phyloP scores from a whole-genome alignment of 2,888 invertebrate species.

The Agrilus cyanescens region DNA sequence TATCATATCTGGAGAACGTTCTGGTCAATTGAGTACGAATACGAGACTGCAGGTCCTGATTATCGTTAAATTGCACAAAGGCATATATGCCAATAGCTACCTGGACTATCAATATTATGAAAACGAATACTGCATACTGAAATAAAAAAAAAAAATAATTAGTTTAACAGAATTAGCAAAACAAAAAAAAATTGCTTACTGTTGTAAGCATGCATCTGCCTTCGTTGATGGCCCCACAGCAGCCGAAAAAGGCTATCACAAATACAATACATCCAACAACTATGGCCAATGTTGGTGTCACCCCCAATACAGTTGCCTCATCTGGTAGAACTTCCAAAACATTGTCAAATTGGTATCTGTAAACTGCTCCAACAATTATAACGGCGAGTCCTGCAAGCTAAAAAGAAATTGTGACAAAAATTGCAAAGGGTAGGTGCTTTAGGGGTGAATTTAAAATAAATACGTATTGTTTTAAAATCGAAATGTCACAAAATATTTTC shows the following conservation, averaged over 20 bases:
- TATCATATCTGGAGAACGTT: constrained; percentile 38
- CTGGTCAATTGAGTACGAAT: constrained; percentile 23
- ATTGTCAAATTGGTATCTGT: no score
- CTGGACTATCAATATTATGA: constrained; percentile 62
- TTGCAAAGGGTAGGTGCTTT: no score
- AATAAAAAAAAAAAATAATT: constrained; percentile 22
- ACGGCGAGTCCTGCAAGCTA: no score
- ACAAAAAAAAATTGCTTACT: constrained; percentile 16
- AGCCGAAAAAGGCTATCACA: constrained; percentile 27
- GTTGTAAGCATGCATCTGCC: constrained; percentile 28
- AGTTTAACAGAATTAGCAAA: background rate
- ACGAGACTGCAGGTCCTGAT: constrained; percentile 36
- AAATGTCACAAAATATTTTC: no score
- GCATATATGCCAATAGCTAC: constrained; percentile 55
- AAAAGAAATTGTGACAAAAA: no score
- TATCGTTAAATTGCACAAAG: constrained; percentile 49
- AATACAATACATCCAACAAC: constrained; percentile 26
- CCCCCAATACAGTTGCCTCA: no score
- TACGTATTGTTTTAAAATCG: no score
- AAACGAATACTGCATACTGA: constrained; percentile 61
- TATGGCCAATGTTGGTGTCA: constrained; percentile 12
- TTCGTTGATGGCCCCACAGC: constrained; percentile 27
- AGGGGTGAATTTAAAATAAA: no score
- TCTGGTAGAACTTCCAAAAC: no score
- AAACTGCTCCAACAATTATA: no score